Evolutionary conservation across 1,140 invertebrate genomes (phyloP).

Genomic region (Sesamia nonagrioides): DNA sequence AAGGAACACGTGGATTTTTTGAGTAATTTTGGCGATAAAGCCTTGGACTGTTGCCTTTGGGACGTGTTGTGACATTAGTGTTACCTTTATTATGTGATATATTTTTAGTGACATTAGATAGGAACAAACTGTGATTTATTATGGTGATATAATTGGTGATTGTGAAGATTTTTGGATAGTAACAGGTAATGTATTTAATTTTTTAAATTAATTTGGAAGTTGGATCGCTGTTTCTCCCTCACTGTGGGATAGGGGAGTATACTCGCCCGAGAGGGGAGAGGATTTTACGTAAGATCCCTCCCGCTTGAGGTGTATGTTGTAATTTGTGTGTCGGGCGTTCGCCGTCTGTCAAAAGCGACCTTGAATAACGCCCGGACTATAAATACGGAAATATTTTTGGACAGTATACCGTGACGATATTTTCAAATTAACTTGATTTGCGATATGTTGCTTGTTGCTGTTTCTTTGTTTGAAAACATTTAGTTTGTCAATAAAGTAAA

Average conservation of each 20-base stretch:
- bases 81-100: slow-evolving; percentile 86
- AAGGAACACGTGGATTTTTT: slow-evolving; percentile 82
- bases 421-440: slow-evolving; percentile 63
- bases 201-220: slow-evolving; percentile 69
- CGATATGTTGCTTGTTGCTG: slow-evolving; percentile 39
- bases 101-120: slow-evolving; percentile 84
- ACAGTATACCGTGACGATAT: slow-evolving; percentile 60
- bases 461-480: slow-evolving; percentile 56
- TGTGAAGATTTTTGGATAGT: slow-evolving; percentile 79
- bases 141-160: slow-evolving; percentile 84
- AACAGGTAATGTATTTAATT: slow-evolving; percentile 75
- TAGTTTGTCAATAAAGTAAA: slow-evolving; percentile 8
- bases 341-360: slow-evolving; percentile 80
- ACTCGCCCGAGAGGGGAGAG: slow-evolving; percentile 58
- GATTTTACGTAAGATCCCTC: slow-evolving; percentile 78
- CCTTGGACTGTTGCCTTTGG: slow-evolving; percentile 83
- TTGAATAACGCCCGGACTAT: slow-evolving; percentile 80
- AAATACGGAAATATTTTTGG: slow-evolving; percentile 85
- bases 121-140: slow-evolving; percentile 86
- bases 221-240: slow-evolving; percentile 51
- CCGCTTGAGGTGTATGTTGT: slow-evolving; percentile 66
- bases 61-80: slow-evolving; percentile 86
- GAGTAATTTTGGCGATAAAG: slow-evolving; percentile 78
- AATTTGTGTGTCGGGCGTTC: slow-evolving; percentile 69
- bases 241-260: slow-evolving; percentile 51